Base-by-base conservation (phyloP, 1,140 invertebrate genomes). In the Amyelois transitella region DNA sequence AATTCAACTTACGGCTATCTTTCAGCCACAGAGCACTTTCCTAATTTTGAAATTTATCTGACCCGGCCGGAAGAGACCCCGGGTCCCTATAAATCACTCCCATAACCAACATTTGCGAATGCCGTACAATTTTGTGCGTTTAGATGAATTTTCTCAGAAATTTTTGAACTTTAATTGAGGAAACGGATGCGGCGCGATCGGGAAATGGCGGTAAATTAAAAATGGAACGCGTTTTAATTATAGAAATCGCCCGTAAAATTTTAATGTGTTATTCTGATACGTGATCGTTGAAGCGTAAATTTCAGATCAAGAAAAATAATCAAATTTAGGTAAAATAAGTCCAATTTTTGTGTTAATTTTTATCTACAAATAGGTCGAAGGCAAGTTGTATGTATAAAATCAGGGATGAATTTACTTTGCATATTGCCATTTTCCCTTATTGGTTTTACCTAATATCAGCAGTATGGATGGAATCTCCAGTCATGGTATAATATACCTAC, bases 41-140 rank as follows among this genome's bases (percentile, higher is more conserved):
- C 55, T 64, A 66, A 66, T 66, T 72, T 62, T 43, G 56, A 52
- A 49, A 67, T 65, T 66, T 66, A 67, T 65, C 52, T 59, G 51
- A 19, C 38, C 38, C 55, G 10, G 18, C 20, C 60, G 54, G 60
- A 38, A 56, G 44, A 47, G 47, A 57, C 49, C 60, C 51, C 32
- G n/a, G 47, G 47, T 48, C 45, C 28, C n/a, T 18, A 62, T 62
- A 62, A 62, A 62, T 62, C 60, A 62, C 48, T 8, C 58, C 54
- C 55, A 58, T 58, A 51, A 49, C 60, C 28, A 45, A 12, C 51
- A 43, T 25, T 52, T 51, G 47, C 52, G 49, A 60, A 57, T 50
- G 25, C 60, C 55, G 48, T 47, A 38, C 44, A 62, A 57, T 50
- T 56, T 51, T 50, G 47, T 32, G 51, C 32, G 53, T 45, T 62